Evolutionary conservation across 2,113 vertebrate species (phyloP), one percentile per base, ranked within the genome.

Genomic region (Struthio camelus): DNA sequence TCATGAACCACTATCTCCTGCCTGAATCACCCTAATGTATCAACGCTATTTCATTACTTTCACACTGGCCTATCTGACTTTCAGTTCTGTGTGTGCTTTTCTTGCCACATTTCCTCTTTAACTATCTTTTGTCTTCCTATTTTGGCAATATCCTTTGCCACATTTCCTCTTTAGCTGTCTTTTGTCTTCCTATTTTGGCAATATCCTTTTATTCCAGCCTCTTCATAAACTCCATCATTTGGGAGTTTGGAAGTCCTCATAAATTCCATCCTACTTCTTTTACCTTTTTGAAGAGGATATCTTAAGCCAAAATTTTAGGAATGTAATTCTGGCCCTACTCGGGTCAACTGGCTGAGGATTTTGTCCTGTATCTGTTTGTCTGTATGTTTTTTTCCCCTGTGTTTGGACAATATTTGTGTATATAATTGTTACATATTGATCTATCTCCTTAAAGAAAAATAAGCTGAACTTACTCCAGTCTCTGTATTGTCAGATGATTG

Each of bases 361-460:
- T 91, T 79, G 85, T 75, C 30, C 38, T 94, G 66, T 87, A 36
- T 82, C 70, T 64, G 73, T 86, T 76, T 77, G 73, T 86, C 72
- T 77, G 27, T 72, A 65, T 22, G 48, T 44, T 59, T 85, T 85
- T 72, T 94, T 70, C 44, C 36, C 78, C 34, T 93, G 85, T 82
- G 62, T 91, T 94, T 17, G 59, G 67, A 92, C 54, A 92, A 59
- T 89, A 67, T 94, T 96, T 97, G 75, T 86, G 94, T 94, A 76
- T 58, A 36, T 83, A 88, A 95, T 94, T 85, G n/a, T 58, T 94
- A 91, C 79, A 94, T 94, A 69, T 75, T 77, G 84, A 89, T 85
- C 81, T 93, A 70, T 72, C 87, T 94, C 3, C 12, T 85, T 67
- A 81, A 91, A 86, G 80, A 79, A 96, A 58, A 65, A 62, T 36